A percentile compares a stretch with the other conserved stretches of the same genome.
Evolutionary conservation across 2,888 invertebrate genomes (phyloP).

Genomic region (Axea sp.): DNA sequence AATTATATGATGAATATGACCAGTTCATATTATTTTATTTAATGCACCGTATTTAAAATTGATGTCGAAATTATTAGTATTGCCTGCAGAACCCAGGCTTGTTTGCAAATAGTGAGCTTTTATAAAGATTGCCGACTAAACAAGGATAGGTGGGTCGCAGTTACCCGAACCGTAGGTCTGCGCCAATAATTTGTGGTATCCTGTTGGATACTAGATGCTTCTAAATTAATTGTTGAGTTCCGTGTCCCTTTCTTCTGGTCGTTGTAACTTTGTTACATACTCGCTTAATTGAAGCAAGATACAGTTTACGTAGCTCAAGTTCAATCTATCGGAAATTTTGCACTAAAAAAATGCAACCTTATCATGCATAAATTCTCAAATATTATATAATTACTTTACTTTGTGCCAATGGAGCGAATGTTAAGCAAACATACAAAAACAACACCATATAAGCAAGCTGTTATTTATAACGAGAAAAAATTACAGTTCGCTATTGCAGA

Average conservation of each 20-base stretch:
- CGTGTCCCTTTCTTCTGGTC: constrained; percentile 45
- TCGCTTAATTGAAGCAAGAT: constrained; percentile 47
- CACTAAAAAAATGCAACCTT: constrained; percentile 2
- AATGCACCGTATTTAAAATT: too few relatives aligned
- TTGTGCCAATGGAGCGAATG: too few relatives aligned
- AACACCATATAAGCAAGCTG: too few relatives aligned
- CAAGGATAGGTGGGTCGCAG: constrained; percentile 57
- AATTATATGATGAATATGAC: too few relatives aligned
- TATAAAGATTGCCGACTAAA: constrained; percentile 54
- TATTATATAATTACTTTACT: neutral
- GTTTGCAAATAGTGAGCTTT: constrained; percentile 57
- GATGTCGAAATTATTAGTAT: too few relatives aligned
- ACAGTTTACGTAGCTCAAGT: constrained; percentile 42
- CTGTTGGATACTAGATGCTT: constrained; percentile 67
- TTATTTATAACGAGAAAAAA: too few relatives aligned
- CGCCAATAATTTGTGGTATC: constrained; percentile 67
- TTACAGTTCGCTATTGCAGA: too few relatives aligned
- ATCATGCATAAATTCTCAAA: neutral
- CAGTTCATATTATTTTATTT: too few relatives aligned
- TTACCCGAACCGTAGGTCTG: constrained; percentile 24
- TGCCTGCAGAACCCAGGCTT: too few relatives aligned
- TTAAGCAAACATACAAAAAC: too few relatives aligned
- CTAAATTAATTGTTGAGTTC: constrained; percentile 69
- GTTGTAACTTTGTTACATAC: constrained; percentile 46
- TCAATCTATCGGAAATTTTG: constrained; percentile 31